Evolutionary conservation across 2,888 invertebrate genomes (phyloP), one percentile per base, ranked within the genome.

Genomic region (Stratiomys singularior): DNA sequence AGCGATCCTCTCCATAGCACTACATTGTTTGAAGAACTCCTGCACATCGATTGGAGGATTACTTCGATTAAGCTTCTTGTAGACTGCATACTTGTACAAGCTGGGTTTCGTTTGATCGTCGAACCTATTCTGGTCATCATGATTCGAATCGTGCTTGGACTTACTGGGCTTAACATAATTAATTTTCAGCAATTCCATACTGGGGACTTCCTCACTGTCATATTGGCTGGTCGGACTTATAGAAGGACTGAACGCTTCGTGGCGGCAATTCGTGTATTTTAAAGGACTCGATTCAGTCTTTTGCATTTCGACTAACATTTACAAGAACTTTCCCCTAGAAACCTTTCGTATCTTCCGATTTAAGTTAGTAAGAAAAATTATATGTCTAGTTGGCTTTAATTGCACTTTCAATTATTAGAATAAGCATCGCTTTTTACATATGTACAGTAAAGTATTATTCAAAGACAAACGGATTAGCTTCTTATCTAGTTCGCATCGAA

Each of bases 151-250:
- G 46, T 30, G 52, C 60, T 72, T 30, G 60, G 76, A 58, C 60
- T 66, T 74, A 84, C 84, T 74, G 77, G 86, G 84, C 66, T 85
- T 85, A 76, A 87, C 86, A 82, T 87, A 87, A 80, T 86, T 86
- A 78, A 87, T 84, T 80, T 87, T 85, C 15, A 87, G 82, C 74
- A 87, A 79, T 79, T 87, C 85, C 87, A 87, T 87, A 81, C 87
- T 85, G 7, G 87, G 86, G 79, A 87, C 82, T 77, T 86, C 85
- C 23, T 83, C 82, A 71, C 83, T 84, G 76, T 86, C 85, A 85
- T 84, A 77, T 84, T 83, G 66, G 84, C 84, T 81, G 84, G 23
- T 44, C 4, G 76, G 66, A 30, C 47, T 60, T 0, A 44, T 18
- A 28, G 69, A 46, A 44, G 56, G 37, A 13, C 69, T 28, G 56